Percentiles rank a stretch among this genome's conserved stretches.
Conservation (phyloP, 2,888 invertebrate species). For the Xestia c-nigrum region DNA sequence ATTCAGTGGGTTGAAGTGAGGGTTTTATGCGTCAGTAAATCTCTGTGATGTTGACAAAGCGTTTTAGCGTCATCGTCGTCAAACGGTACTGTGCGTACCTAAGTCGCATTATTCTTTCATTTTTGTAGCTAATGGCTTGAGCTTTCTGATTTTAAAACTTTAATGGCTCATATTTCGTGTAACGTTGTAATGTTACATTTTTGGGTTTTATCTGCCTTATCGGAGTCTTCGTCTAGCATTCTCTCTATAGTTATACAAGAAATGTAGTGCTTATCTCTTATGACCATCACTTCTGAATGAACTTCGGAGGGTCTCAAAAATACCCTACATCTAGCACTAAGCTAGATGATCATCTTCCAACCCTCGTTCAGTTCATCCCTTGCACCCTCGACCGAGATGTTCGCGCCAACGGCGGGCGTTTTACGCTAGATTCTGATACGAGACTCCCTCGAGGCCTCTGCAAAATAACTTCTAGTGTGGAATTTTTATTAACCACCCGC, state of each 20-base stretch:
- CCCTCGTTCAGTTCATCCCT: conserved; percentile 51
- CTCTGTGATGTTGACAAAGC: conserved; percentile 20
- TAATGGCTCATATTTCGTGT: neutral
- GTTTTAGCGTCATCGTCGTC: neutral
- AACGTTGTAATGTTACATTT: neutral
- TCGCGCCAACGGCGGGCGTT: conserved; percentile 78
- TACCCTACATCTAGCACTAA: neutral
- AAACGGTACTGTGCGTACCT: neutral
- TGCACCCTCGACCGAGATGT: conserved; percentile 71
- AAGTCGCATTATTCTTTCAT: conserved; percentile 1
- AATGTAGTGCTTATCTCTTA: neutral
- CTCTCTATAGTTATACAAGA: neutral
- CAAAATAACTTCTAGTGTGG: conserved; percentile 87
- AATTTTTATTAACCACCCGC: conserved; percentile 87
- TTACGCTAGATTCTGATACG: conserved; percentile 84
- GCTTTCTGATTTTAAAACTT: neutral
- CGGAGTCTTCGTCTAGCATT: neutral
- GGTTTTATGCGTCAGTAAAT: conserved; percentile 34
- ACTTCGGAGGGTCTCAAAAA: neutral
- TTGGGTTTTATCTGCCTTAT: neutral
- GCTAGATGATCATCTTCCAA: neutral
- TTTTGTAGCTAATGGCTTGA: neutral
- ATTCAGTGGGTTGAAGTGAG: conserved; percentile 33
- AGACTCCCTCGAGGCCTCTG: conserved; percentile 81
- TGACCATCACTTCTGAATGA: neutral